Base-by-base conservation (phyloP, 53 echinoderm and acorn worm species). In the Antedon mediterranea region DNA sequence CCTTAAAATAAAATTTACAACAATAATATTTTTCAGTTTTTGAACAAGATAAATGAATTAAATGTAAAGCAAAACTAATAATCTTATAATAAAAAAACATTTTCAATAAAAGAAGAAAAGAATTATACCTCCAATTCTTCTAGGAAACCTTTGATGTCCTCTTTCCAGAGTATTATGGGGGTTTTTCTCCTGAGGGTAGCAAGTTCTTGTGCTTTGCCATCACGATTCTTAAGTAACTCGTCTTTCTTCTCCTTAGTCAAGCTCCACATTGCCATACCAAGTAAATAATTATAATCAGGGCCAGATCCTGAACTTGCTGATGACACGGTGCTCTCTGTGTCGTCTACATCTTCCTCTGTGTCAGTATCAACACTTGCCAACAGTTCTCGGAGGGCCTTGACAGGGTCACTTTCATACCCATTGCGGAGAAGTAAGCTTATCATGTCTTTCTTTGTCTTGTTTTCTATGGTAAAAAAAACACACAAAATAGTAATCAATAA, bases 391-490 rank as follows among this genome's bases (percentile, higher is more conserved):
- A 92, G 92, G 4, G 83, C 78, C 81, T 88, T 92, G 77, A 98
- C 86, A 0, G 98, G 98, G 77, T 98, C 98, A 1, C 92, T 92
- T 79, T 98, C 98, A 71, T 78, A 98, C 71, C 98, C 98, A 30
- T 88, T 88, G 73, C 90, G 79, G 3, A 90, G 44, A 71, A 98
- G 84, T 30, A 82, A 70, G 14, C 86, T 79, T 76, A 97, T 97
- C 97, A 97, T 91, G 72, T 97, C 97, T 32, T 83, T 85, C 83
- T 92, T 97, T 72, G 89, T 81, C 84, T 91, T 97, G 85, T 97
- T 97, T 77, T 97, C 97, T 97, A 57, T 5, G 41, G 76, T 9
- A 34, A 82, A 30, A 86, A 33, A 33, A 85, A n/a, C n/a, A n/a
- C n/a, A n/a, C n/a, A n/a, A n/a, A n/a, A n/a, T n/a, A n/a, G n/a